phyloP scores from a whole-genome alignment of 2,113 vertebrate species.

The Odocoileus virginianus region DNA sequence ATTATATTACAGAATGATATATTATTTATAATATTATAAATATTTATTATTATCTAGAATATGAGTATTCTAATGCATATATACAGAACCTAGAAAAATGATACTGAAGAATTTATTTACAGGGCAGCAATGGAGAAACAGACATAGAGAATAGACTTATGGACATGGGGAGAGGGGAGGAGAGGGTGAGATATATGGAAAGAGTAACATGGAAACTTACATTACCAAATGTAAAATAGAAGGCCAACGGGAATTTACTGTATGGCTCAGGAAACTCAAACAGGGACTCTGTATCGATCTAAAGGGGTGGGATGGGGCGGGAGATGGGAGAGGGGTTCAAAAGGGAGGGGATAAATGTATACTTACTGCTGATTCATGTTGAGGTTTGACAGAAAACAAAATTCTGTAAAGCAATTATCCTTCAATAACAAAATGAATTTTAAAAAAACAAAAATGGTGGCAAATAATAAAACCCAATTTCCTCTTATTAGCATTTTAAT shows the following conservation, averaged over 20 bases:
- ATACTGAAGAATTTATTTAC: neutral
- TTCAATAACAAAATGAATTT: neutral
- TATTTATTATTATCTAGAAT: neutral
- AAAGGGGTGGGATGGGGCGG: neutral
- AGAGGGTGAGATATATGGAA: neutral
- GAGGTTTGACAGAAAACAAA: neutral
- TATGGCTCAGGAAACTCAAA: neutral
- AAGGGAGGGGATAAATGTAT: neutral
- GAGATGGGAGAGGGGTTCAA: neutral
- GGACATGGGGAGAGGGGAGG: neutral
- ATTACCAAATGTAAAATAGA: neutral
- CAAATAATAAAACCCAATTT: neutral
- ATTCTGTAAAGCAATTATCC: neutral
- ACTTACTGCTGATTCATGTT: neutral
- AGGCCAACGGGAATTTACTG: neutral
- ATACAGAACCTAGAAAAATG: neutral
- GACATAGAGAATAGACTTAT: neutral
- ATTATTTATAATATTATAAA: neutral
- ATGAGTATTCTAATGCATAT: neutral
- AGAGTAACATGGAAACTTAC: neutral
- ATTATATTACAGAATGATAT: neutral
- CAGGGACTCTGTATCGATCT: neutral
- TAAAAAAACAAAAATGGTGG: neutral
- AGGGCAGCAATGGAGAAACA: neutral
- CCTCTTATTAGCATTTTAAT: neutral